Percentiles rank a stretch among this genome's conserved stretches.
Evolutionary conservation across 1,140 invertebrate species (phyloP).

Genomic region (Ceratina australensis): DNA sequence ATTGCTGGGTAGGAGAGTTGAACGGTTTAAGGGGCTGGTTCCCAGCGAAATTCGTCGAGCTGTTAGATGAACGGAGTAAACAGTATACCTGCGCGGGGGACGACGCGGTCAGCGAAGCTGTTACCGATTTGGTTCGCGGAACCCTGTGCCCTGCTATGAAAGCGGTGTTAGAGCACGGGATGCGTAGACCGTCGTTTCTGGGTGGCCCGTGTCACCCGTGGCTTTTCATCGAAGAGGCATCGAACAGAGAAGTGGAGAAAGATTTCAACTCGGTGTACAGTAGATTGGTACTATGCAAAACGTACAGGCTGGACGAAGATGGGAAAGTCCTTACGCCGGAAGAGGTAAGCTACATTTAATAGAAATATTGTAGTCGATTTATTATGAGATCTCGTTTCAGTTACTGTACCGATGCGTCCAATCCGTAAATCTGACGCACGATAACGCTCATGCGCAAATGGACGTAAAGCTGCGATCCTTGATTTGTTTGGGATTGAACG

Average conservation of each 20-base stretch:
- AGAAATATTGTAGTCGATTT: too few relatives aligned
- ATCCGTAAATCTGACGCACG: slow-evolving; percentile 96
- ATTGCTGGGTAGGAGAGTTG: slow-evolving; percentile 99
- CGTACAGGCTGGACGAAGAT: slow-evolving; percentile 99
- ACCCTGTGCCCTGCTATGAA: slow-evolving; percentile 96
- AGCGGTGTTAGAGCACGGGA: slow-evolving; percentile 97
- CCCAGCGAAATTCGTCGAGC: slow-evolving; percentile 98
- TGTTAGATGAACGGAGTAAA: slow-evolving; percentile 98
- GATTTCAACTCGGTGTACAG: slow-evolving; percentile 99
- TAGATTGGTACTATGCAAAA: slow-evolving; percentile 97
- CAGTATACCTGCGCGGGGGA: slow-evolving; percentile 98
- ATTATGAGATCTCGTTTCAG: slow-evolving; percentile 75
- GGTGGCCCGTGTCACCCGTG: slow-evolving; percentile 98
- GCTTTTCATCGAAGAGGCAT: slow-evolving; percentile 99
- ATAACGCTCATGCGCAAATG: slow-evolving; percentile 97
- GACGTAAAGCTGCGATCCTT: slow-evolving; percentile 98
- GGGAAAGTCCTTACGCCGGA: slow-evolving; percentile 99
- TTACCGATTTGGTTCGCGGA: slow-evolving; percentile 97
- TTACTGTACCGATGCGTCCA: slow-evolving; percentile 97
- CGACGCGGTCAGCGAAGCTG: slow-evolving; percentile 96
- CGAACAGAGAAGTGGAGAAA: slow-evolving; percentile 96
- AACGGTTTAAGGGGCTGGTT: slow-evolving; percentile 99
- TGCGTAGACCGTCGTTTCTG: slow-evolving; percentile 91
- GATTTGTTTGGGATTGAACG: slow-evolving; percentile 97
- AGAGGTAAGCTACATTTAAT: slow-evolving; percentile 84